These are phyloP conservation scores for Stegodyphus mimosarum DNA, from an alignment of 1,140 invertebrate genomes.

Conservation along the genomic window DNA sequence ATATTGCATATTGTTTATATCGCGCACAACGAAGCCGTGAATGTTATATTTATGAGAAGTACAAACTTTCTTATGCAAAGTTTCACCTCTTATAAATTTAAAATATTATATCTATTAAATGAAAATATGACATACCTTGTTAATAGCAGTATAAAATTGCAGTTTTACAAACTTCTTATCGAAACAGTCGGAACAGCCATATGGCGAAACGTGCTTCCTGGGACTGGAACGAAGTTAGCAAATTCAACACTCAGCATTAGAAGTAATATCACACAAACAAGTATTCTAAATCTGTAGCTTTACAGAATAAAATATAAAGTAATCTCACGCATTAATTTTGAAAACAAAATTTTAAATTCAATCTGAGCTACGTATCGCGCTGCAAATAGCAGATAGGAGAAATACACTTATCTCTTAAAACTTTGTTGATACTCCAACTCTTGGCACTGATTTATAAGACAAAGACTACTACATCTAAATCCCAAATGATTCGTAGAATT, in stretches of 20 bases:
- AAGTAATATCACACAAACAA: not conserved
- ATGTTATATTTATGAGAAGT: too few relatives aligned
- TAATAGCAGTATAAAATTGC: not conserved
- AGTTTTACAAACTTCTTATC: constrained; percentile 52
- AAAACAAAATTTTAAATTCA: not conserved
- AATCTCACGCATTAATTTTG: too few relatives aligned
- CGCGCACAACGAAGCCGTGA: too few relatives aligned
- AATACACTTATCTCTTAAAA: constrained; percentile 52
- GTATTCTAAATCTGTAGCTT: not conserved
- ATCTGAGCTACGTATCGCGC: constrained; percentile 43
- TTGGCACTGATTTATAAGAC: constrained; percentile 28
- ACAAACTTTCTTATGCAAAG: too few relatives aligned
- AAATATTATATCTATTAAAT: too few relatives aligned
- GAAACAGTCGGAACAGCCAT: constrained; percentile 53
- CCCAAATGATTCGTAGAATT: not conserved
- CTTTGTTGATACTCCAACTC: constrained; percentile 58
- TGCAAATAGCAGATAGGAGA: constrained; percentile 33
- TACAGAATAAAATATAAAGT: too few relatives aligned
- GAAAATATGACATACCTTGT: constrained; percentile 28
- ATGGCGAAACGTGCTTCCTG: constrained; percentile 59
- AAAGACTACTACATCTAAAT: not conserved
- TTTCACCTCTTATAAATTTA: too few relatives aligned
- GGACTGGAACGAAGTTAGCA: constrained; percentile 27
- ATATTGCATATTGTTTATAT: too few relatives aligned
- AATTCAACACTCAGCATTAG: not conserved